Base-by-base conservation (phyloP, 2,797 vertebrate genomes). In the Parambassis ranga region DNA sequence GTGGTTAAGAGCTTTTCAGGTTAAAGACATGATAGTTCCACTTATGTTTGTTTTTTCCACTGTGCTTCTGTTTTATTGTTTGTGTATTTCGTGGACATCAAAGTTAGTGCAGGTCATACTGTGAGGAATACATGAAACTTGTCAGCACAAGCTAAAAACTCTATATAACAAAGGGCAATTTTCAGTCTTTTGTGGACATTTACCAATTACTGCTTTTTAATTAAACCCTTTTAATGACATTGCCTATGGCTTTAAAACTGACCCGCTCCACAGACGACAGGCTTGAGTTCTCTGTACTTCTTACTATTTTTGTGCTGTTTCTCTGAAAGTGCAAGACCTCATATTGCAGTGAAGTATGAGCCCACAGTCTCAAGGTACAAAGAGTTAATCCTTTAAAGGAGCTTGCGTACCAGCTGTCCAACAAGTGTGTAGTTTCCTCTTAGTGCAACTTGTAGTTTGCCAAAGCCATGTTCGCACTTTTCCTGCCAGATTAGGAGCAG, bases 401-500 rank as follows among this genome's bases (percentile, higher is more conserved):
- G 47, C 58, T 61, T 50, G 37, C 57, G 28, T 19, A 62, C 24
- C 53, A 77, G 78, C 79, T 78, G 77, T 71, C 71, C 63, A 55
- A 82, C 41, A 78, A 76, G 57, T 72, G 61, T 33, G 55, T 53
- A 76, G 70, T 82, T 85, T 65, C 71, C 77, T 77, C 61, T 70
- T 59, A 43, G 77, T 58, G 78, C 69, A 53, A 43, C 28, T 32
- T 36, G 31, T 42, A 41, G 41, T 52, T 55, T 68, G 74, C 80
- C 77, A 85, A 68, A 74, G 63, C 71, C 56, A 27, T 77, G 84
- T 87, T 90, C 83, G 82, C 89, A 87, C 83, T 79, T 85, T 76
- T 82, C 67, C 83, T 79, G 68, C 71, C 82, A 87, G 75, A 74
- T 80, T 75, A 81, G 44, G 63, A 76, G 58, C 67, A 27, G 64